phyloP scores from a whole-genome alignment of 2,113 vertebrate genomes.

The Artemisiospiza belli region DNA sequence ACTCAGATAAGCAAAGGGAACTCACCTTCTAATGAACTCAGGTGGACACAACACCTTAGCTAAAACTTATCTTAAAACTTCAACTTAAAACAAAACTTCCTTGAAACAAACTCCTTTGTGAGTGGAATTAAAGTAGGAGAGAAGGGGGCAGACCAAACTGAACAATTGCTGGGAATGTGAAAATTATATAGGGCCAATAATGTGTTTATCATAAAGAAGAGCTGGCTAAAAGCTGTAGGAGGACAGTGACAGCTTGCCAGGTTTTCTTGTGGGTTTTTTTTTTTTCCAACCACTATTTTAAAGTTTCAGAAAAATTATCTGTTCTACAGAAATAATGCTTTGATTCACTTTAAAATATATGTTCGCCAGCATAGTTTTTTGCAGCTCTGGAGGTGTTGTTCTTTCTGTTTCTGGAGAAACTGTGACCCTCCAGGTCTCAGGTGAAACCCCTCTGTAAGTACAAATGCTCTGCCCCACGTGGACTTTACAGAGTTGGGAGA shows the following conservation, averaged over 20 bases:
- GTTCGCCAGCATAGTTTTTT: not conserved
- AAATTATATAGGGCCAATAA: conserved; percentile 28
- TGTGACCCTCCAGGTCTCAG: not conserved
- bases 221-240: conserved; percentile 52
- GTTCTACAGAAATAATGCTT: conserved; percentile 5
- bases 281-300: conserved; percentile 1
- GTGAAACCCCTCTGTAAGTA: not conserved
- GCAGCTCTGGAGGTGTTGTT: not conserved
- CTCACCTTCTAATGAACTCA: not conserved
- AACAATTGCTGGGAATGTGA: conserved; percentile 23
- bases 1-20: not conserved
- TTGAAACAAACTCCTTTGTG: not conserved
- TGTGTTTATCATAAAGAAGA: conserved; percentile 45
- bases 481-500: not conserved
- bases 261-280: not conserved
- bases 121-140: not conserved
- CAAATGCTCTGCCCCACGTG: not conserved
- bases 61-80: conserved; percentile 1
- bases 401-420: not conserved
- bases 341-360: not conserved
- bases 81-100: not conserved
- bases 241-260: conserved; percentile 38
- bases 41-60: not conserved
- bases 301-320: not conserved
- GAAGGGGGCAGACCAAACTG: not conserved